phyloP scores from a whole-genome alignment of 2,797 vertebrate species.

The Lithobates pipiens region DNA sequence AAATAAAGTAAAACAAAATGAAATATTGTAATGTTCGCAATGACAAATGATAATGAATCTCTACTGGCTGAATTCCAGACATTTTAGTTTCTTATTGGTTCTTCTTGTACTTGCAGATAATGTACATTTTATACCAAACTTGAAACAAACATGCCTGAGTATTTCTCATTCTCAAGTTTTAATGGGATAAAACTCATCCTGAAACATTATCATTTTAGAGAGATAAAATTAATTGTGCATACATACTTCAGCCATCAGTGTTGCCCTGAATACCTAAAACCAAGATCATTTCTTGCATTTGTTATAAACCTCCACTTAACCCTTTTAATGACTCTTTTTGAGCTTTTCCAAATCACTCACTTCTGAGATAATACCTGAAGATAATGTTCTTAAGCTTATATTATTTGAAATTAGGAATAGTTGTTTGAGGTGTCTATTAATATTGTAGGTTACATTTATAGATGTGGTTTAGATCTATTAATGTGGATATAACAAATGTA shows the following conservation, averaged over 20 bases:
- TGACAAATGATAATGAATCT: background rate
- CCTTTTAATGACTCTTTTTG: conserved; percentile 35
- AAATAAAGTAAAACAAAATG: background rate
- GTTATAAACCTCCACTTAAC: conserved; percentile 24
- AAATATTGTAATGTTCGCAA: background rate
- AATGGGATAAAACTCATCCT: conserved; percentile 44
- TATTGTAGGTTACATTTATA: conserved; percentile 1
- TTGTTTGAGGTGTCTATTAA: conserved; percentile 23
- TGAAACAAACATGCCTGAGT: conserved; percentile 4
- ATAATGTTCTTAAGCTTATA: conserved; percentile 15
- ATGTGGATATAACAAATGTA: conserved; percentile 10
- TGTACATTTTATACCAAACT: conserved; percentile 1
- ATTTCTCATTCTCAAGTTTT: conserved; percentile 17
- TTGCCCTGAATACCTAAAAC: conserved; percentile 13
- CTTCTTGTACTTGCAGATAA: conserved; percentile 20
- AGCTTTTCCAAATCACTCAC: conserved; percentile 10
- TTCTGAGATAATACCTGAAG: conserved; percentile 30
- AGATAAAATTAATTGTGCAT: conserved; percentile 46
- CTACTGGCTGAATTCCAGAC: conserved; percentile 4
- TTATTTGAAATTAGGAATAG: conserved; percentile 24
- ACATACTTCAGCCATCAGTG: conserved; percentile 11
- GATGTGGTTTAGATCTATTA: background rate
- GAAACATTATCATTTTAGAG: conserved; percentile 43
- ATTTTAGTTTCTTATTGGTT: conserved; percentile 23
- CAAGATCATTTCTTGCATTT: conserved; percentile 7